Percentiles rank a stretch among this genome's conserved stretches.
Conservation (phyloP, 2,113 vertebrate species). For the Prochilodus magdalenae region DNA sequence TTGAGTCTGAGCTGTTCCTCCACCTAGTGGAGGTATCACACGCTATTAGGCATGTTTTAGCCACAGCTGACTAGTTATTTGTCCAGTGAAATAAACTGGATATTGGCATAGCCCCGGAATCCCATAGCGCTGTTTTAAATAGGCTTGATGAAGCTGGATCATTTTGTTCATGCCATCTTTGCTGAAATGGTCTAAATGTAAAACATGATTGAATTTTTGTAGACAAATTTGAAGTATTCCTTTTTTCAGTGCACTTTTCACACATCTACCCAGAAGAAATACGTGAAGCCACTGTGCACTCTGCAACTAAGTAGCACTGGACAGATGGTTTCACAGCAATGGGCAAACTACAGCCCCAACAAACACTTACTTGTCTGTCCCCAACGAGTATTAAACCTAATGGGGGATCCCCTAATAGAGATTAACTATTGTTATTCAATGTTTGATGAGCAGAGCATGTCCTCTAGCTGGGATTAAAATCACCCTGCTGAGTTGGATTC, state of each 20-base stretch:
- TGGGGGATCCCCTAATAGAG: neutral
- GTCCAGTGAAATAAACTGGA: too few relatives aligned
- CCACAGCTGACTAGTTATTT: too few relatives aligned
- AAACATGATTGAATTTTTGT: too few relatives aligned
- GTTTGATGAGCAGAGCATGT: constrained; percentile 1
- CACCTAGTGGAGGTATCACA: too few relatives aligned
- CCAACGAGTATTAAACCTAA: neutral
- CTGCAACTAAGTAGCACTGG: neutral
- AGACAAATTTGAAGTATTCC: neutral
- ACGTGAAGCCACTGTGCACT: neutral
- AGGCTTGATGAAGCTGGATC: too few relatives aligned
- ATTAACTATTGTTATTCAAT: neutral
- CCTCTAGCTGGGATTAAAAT: neutral
- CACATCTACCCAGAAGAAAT: neutral
- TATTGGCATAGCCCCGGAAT: too few relatives aligned
- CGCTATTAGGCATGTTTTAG: too few relatives aligned
- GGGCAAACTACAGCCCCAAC: neutral
- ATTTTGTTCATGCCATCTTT: too few relatives aligned
- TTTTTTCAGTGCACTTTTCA: neutral
- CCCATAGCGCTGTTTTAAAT: too few relatives aligned
- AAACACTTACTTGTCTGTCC: neutral
- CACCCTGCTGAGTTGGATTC: neutral
- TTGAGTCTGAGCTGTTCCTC: too few relatives aligned
- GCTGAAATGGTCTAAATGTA: too few relatives aligned
- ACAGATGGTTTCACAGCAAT: neutral